A percentile compares a stretch with the other conserved stretches of the same genome.
These are phyloP conservation scores for Apostichopus californicus DNA, from an alignment of 35 echinoderm and acorn worm genomes.

Conservation along the genomic window DNA sequence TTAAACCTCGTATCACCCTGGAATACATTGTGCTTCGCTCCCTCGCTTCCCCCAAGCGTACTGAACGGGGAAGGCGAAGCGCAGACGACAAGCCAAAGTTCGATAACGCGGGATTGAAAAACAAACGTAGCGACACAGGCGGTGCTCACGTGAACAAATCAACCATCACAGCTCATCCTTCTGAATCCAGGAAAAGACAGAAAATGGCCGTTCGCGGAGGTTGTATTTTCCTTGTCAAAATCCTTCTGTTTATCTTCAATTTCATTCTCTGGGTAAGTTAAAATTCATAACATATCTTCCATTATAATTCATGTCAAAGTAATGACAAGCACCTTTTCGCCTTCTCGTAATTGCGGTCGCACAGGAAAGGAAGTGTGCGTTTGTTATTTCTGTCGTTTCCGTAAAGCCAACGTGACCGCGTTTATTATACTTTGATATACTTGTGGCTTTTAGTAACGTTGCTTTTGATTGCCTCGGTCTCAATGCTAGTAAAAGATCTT, in stretches of 20 bases:
- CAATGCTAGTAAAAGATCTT: not conserved
- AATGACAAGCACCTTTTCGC: not conserved
- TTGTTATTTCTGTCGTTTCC: slow-evolving; percentile 32
- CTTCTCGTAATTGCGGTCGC: not conserved
- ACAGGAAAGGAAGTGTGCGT: not conserved
- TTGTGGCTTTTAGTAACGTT: not conserved
- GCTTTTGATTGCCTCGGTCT: not conserved
- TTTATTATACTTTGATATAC: not conserved
- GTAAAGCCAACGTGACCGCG: not conserved
- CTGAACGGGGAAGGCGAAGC: slow-evolving; percentile 60
- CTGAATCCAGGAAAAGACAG: slow-evolving; percentile 38
- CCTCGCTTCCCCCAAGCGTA: slow-evolving; percentile 59
- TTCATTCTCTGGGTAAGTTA: slow-evolving; percentile 76
- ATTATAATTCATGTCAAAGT: no score
- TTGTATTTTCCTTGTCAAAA: slow-evolving; percentile 71
- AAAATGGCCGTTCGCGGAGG: slow-evolving; percentile 72
- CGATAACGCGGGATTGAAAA: slow-evolving; percentile 22
- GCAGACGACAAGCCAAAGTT: slow-evolving; percentile 33
- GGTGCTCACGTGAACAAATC: slow-evolving; percentile 45
- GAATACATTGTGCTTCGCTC: slow-evolving; percentile 62
- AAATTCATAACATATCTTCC: not conserved
- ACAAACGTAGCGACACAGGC: slow-evolving; percentile 9
- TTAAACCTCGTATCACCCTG: slow-evolving; percentile 44
- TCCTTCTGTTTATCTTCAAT: slow-evolving; percentile 74
- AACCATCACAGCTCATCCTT: not conserved